These are phyloP conservation scores for Labeo calbasu DNA, from an alignment of 2,797 vertebrate species.

Conservation along the genomic window DNA sequence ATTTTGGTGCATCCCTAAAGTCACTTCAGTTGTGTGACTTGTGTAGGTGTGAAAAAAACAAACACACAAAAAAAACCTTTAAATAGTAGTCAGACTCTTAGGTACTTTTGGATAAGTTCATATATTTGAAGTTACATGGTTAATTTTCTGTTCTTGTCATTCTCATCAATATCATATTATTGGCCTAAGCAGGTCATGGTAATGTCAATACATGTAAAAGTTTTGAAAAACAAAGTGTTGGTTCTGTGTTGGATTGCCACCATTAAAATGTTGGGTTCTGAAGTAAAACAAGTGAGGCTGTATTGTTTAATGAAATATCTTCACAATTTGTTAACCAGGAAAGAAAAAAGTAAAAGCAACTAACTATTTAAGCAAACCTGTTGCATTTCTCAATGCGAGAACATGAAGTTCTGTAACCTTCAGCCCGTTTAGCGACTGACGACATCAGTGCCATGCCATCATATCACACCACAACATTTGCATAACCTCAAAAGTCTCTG, in stretches of 20 bases:
- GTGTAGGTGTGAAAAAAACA: too few relatives aligned
- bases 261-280: not conserved
- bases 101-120: not conserved
- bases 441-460: slow-evolving; percentile 58
- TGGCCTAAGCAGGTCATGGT: not conserved
- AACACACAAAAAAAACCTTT: too few relatives aligned
- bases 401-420: slow-evolving; percentile 59
- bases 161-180: not conserved
- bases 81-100: not conserved
- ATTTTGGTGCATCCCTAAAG: too few relatives aligned
- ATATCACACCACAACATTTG: slow-evolving; percentile 57
- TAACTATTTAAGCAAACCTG: not conserved
- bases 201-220: not conserved
- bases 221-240: not conserved
- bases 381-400: slow-evolving; percentile 27
- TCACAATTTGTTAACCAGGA: not conserved
- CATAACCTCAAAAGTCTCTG: slow-evolving; percentile 63
- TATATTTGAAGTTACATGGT: not conserved
- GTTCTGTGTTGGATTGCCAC: not conserved
- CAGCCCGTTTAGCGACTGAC: slow-evolving; percentile 38
- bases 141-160: not conserved
- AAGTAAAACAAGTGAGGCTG: not conserved
- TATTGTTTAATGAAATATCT: not conserved
- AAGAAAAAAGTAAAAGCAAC: not conserved
- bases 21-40: too few relatives aligned